phyloP scores from a whole-genome alignment of 1,140 invertebrate species.

The Drosophila teissieri region DNA sequence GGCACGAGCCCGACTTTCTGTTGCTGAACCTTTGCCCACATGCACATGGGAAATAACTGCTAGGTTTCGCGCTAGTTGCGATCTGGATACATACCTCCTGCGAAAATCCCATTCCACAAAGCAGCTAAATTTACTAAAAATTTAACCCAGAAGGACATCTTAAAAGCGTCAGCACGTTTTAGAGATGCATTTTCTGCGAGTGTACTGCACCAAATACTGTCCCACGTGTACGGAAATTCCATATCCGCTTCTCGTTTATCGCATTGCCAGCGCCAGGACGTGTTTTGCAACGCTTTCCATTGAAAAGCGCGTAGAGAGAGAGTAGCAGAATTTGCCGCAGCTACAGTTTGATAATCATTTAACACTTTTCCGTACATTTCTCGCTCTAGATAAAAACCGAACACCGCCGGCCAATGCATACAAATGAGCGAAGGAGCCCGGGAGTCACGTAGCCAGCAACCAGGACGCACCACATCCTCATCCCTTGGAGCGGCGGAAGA shows the following conservation, averaged over 20 bases:
- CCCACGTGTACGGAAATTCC: slow-evolving; percentile 33
- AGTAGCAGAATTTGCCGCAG: slow-evolving; percentile 23
- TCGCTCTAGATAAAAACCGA: slow-evolving; percentile 35
- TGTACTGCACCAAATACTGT: background rate
- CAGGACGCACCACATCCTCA: background rate
- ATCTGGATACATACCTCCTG: background rate
- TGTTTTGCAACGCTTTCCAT: slow-evolving; percentile 4
- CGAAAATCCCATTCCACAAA: background rate
- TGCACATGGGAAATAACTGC: slow-evolving; percentile 9
- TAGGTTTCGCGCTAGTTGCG: background rate
- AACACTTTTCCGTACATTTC: slow-evolving; percentile 39
- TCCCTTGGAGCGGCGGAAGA: slow-evolving; percentile 2
- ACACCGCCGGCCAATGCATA: slow-evolving; percentile 43
- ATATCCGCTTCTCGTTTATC: slow-evolving; percentile 57
- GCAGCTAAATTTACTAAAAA: too few relatives aligned
- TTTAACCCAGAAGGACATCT: too few relatives aligned
- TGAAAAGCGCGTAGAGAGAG: slow-evolving; percentile 13
- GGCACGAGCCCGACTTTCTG: slow-evolving; percentile 52
- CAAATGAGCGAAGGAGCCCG: slow-evolving; percentile 39
- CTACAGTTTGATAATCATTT: slow-evolving; percentile 36
- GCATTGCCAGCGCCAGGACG: slow-evolving; percentile 27
- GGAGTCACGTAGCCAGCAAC: slow-evolving; percentile 35
- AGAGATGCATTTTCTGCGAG: background rate
- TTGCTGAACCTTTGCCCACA: slow-evolving; percentile 48
- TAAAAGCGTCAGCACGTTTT: too few relatives aligned